phyloP scores from a whole-genome alignment of 2,888 invertebrate genomes.

The Autographa pulchrina region DNA sequence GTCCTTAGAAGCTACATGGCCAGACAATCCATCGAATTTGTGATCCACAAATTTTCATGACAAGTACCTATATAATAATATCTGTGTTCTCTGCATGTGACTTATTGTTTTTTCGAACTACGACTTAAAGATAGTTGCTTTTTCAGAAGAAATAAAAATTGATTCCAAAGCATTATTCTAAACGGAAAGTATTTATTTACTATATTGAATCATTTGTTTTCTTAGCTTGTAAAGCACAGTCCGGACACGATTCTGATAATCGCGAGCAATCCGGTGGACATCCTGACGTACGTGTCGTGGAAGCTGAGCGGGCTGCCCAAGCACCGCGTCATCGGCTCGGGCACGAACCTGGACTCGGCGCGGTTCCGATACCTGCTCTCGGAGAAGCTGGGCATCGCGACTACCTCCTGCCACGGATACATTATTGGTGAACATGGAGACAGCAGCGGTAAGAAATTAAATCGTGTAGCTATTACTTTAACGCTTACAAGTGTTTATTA shows the following conservation, averaged over 20 bases:
- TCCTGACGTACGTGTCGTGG: constrained; percentile 98
- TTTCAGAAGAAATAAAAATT: too few relatives aligned
- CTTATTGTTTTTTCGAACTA: too few relatives aligned
- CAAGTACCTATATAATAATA: too few relatives aligned
- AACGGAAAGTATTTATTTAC: too few relatives aligned
- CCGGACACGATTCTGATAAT: constrained; percentile 96
- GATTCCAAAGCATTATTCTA: too few relatives aligned
- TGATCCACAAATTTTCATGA: too few relatives aligned
- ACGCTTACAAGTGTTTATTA: too few relatives aligned
- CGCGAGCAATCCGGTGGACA: constrained; percentile 98
- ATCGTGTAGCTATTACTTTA: not conserved
- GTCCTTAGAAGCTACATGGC: too few relatives aligned
- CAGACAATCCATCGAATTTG: too few relatives aligned
- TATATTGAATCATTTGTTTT: too few relatives aligned
- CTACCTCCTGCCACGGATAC: constrained; percentile 96
- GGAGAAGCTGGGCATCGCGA: constrained; percentile 94
- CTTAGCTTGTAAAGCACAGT: constrained; percentile 93
- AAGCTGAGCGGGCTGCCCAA: constrained; percentile 96
- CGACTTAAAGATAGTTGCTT: too few relatives aligned
- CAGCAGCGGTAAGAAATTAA: constrained; percentile 91
- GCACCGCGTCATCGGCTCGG: constrained; percentile 96
- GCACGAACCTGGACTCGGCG: constrained; percentile 97
- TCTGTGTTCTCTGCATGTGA: too few relatives aligned
- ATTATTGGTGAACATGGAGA: constrained; percentile 99
- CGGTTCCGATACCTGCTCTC: constrained; percentile 96